Percentiles rank a stretch among this genome's conserved stretches.
These are phyloP conservation scores for Teleogryllus occipitalis DNA, from an alignment of 1,140 invertebrate species.

Conservation along the genomic window DNA sequence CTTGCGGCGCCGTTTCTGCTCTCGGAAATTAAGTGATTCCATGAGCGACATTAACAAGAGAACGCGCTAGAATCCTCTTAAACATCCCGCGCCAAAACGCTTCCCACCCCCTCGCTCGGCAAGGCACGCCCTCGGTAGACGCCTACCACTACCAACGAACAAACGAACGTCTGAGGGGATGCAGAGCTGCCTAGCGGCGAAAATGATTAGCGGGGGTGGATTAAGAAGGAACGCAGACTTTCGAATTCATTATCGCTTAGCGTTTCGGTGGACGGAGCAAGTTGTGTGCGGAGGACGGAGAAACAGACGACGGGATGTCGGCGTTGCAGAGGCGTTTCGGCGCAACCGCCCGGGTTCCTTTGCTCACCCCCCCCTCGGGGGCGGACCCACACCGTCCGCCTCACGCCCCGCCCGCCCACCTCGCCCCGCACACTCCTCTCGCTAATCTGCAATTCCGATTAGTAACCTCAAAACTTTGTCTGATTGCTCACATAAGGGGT, in stretches of 20 bases:
- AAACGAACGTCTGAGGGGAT: not conserved
- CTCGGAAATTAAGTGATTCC: not conserved
- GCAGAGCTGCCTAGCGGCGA: too few relatives aligned
- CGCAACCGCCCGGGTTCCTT: too few relatives aligned
- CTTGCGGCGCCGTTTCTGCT: not conserved
- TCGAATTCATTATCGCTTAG: not conserved
- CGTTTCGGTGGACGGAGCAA: not conserved
- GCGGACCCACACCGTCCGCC: not conserved
- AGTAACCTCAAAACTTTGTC: slow-evolving; percentile 9
- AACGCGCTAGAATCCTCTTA: not conserved
- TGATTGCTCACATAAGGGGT: slow-evolving; percentile 9
- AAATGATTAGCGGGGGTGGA: too few relatives aligned
- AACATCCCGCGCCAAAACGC: not conserved
- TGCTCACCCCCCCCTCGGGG: too few relatives aligned
- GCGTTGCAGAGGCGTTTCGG: too few relatives aligned
- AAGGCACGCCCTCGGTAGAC: not conserved
- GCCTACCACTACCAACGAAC: not conserved
- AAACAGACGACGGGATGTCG: too few relatives aligned
- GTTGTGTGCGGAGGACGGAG: too few relatives aligned
- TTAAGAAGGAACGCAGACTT: not conserved
- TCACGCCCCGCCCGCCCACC: not conserved
- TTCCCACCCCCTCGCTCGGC: not conserved
- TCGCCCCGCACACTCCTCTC: not conserved
- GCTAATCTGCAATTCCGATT: slow-evolving; percentile 17
- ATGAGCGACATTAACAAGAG: not conserved